Percentiles rank a stretch among this genome's conserved stretches.
phyloP scores from a whole-genome alignment of 2,797 vertebrate species.

The Neosilurus hyrtlii region DNA sequence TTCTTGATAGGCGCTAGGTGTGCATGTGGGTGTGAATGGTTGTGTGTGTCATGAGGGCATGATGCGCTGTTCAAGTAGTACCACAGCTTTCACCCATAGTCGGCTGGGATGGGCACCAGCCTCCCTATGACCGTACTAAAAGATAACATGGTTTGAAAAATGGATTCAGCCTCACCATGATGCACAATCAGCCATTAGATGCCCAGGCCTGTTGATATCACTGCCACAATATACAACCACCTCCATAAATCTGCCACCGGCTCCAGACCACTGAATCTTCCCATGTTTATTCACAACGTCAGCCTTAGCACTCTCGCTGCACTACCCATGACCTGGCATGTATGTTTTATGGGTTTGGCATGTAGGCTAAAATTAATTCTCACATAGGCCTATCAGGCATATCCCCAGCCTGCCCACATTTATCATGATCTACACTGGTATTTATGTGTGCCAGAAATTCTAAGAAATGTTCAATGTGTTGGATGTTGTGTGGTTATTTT shows the following conservation, averaged over 20 bases:
- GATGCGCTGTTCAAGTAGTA: too few relatives aligned
- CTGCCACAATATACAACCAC: slow-evolving; percentile 53
- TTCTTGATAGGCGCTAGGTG: too few relatives aligned
- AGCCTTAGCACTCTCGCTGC: slow-evolving; percentile 21
- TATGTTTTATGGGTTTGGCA: slow-evolving; percentile 30
- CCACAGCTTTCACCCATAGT: too few relatives aligned
- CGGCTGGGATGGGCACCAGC: too few relatives aligned
- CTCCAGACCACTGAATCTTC: slow-evolving; percentile 51
- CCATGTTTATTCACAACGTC: slow-evolving; percentile 55
- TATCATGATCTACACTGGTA: neutral
- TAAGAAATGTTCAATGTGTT: neutral
- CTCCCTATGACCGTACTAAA: too few relatives aligned
- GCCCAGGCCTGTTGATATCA: slow-evolving; percentile 40
- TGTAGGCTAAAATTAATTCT: slow-evolving; percentile 22
- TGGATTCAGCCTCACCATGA: slow-evolving; percentile 37
- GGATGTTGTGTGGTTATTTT: neutral
- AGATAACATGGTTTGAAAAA: too few relatives aligned
- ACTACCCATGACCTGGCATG: slow-evolving; percentile 8
- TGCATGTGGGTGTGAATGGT: too few relatives aligned
- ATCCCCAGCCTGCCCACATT: neutral
- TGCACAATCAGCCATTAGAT: slow-evolving; percentile 47
- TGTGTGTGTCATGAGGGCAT: too few relatives aligned
- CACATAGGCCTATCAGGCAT: neutral
- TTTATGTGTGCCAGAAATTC: neutral
- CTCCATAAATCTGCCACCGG: slow-evolving; percentile 57